Percentiles rank a stretch among this genome's conserved stretches.
These are phyloP conservation scores for Glossosoma conforme DNA, from an alignment of 1,140 invertebrate species.

Conservation along the genomic window DNA sequence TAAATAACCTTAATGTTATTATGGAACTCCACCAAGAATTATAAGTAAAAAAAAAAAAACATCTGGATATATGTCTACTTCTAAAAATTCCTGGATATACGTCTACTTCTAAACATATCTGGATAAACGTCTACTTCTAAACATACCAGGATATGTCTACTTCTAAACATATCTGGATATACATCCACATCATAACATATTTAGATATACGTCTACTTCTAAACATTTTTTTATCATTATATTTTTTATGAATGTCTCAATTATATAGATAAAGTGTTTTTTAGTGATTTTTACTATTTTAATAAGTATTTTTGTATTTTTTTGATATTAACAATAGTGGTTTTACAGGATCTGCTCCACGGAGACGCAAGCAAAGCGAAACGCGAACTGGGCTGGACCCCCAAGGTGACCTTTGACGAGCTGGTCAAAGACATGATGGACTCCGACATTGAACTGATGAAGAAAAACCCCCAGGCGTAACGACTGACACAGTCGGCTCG, in stretches of 20 bases:
- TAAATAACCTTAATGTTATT: too few relatives aligned
- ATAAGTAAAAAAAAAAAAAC: too few relatives aligned
- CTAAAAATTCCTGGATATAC: too few relatives aligned
- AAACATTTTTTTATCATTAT: not conserved
- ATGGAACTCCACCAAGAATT: too few relatives aligned
- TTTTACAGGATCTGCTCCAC: conserved; percentile 77
- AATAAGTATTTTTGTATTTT: too few relatives aligned
- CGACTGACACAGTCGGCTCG: not conserved
- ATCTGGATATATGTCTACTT: too few relatives aligned
- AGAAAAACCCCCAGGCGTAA: conserved; percentile 81
- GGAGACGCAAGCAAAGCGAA: conserved; percentile 91
- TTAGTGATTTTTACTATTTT: not conserved
- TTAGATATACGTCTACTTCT: too few relatives aligned
- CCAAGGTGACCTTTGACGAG: conserved; percentile 77
- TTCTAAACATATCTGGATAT: too few relatives aligned
- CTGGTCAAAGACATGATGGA: conserved; percentile 95
- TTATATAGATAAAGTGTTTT: not conserved
- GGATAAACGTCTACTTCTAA: too few relatives aligned
- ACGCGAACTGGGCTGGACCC: conserved; percentile 79
- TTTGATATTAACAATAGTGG: conserved; percentile 30
- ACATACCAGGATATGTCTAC: too few relatives aligned
- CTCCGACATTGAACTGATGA: conserved; percentile 91
- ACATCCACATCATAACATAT: too few relatives aligned
- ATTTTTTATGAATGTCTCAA: not conserved
- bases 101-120: too few relatives aligned